Evolutionary conservation across 2,888 invertebrate species (phyloP), one percentile per base, ranked within the genome.

Genomic region (Rhingia rostrata): DNA sequence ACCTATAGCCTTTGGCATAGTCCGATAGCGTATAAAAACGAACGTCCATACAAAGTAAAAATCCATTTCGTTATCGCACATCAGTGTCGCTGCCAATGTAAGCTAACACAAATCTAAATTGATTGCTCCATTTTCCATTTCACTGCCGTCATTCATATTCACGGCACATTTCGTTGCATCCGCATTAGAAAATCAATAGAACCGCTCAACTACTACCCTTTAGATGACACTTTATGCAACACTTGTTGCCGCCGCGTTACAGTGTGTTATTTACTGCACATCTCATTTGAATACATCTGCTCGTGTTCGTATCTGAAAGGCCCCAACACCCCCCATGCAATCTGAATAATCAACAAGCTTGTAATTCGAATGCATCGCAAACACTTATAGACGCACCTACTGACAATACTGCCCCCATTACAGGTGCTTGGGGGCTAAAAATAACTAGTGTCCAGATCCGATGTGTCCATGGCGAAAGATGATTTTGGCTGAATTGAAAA

Each of bases 361-460:
- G 41, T 35, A 64, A 73, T 63, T 54, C 39, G 39, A 37, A 63
- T 53, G 14, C 6, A 41, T 30, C 51, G 7, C 14, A 39, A 22
- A 35, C 3, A 22, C 47, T 47, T 22, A 12, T 47, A 5, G 6
- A 6, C 22, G 6, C 5, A 9, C 47, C 22, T 39, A 39, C 56
- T 47, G n/a, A 6, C 41, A n/a, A 22, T 2, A 2, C 22, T 22
- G 22, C 22, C 45, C 45, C 35, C 32, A 30, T 32, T 37, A 41
- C 49, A 60, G 60, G 14, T 66, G 64, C 43, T 49, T 74, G 43
- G 35, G 10, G 41, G 41, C 74, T 58, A 74, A 74, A 74, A 74
- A 74, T 74, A 74, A 67, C 22, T 22, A 2, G 30, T 6, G 14
- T 43, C 41, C 14, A 22, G 12, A 33, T 7, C 54, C 10, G 30